Evolutionary conservation across 2,797 vertebrate genomes (phyloP).

Genomic region (Acridotheres tristis): DNA sequence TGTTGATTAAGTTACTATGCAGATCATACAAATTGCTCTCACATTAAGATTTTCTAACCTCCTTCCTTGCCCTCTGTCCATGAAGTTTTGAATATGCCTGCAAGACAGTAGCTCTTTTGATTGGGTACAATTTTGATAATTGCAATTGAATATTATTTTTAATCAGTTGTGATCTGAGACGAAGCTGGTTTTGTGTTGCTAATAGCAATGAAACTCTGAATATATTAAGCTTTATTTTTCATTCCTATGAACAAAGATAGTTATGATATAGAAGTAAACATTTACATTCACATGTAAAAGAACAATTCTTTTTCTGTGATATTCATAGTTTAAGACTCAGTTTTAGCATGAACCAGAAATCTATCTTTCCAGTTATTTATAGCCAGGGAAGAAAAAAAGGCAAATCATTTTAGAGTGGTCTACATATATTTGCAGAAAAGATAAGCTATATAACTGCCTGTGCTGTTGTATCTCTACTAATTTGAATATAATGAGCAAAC

Average conservation of each 20-base stretch:
- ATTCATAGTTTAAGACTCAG: neutral
- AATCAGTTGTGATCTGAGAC: constrained; percentile 52
- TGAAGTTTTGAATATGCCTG: constrained; percentile 14
- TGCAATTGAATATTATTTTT: constrained; percentile 65
- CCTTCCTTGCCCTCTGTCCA: neutral
- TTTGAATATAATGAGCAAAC: constrained; percentile 61
- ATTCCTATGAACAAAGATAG: constrained; percentile 48
- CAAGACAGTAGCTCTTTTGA: constrained; percentile 21
- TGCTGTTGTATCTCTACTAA: constrained; percentile 35
- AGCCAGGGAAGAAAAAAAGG: neutral
- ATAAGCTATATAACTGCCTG: constrained; percentile 31
- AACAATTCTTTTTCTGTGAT: neutral
- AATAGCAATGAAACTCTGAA: constrained; percentile 37
- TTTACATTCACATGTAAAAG: constrained; percentile 35
- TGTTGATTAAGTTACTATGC: neutral
- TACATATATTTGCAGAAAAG: constrained; percentile 41
- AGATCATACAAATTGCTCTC: constrained; percentile 15
- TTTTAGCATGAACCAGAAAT: constrained; percentile 21
- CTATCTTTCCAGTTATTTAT: constrained; percentile 31
- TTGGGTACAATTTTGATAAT: constrained; percentile 58
- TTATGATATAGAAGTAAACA: constrained; percentile 55
- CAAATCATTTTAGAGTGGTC: constrained; percentile 17
- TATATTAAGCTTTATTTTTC: constrained; percentile 56
- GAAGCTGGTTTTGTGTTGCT: constrained; percentile 58
- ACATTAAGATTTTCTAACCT: constrained; percentile 23